A percentile compares a stretch with the other conserved stretches of the same genome.
Evolutionary conservation across 2,797 vertebrate species (phyloP).

Genomic region (Bovichtus variegatus): DNA sequence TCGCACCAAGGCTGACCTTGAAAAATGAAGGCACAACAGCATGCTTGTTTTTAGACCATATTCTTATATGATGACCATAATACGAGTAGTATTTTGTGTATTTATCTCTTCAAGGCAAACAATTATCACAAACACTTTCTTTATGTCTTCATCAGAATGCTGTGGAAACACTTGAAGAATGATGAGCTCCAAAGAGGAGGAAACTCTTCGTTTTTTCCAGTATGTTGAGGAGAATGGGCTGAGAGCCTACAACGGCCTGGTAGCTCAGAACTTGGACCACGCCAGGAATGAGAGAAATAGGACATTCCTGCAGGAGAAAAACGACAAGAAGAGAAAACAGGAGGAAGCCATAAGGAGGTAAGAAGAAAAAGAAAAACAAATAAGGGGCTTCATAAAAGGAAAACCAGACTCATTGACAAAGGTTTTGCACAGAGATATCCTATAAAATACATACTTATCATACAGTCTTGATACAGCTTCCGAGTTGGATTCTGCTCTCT

Average conservation of each 20-base stretch:
- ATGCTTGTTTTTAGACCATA: slow-evolving; percentile 7
- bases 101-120: neutral
- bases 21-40: slow-evolving; percentile 23
- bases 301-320: slow-evolving; percentile 96
- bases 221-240: slow-evolving; percentile 98
- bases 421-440: neutral
- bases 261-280: slow-evolving; percentile 95
- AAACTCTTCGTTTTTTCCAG: slow-evolving; percentile 95
- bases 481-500: slow-evolving; percentile 9
- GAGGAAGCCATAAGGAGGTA: slow-evolving; percentile 99
- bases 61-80: neutral
- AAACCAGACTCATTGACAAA: neutral
- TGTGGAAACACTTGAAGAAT: slow-evolving; percentile 91
- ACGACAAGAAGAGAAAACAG: slow-evolving; percentile 96
- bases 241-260: slow-evolving; percentile 93
- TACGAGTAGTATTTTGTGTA: neutral
- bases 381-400: neutral
- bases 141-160: slow-evolving; percentile 83
- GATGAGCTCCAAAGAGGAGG: slow-evolving; percentile 95
- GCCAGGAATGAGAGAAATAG: slow-evolving; percentile 96
- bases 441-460: neutral
- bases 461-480: neutral
- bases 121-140: slow-evolving; percentile 21
- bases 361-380: slow-evolving; percentile 30
- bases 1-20: slow-evolving; percentile 47